Evolutionary conservation across 2,888 invertebrate genomes (phyloP), one percentile per base, ranked within the genome.

Genomic region (Andrena chrysosceles): DNA sequence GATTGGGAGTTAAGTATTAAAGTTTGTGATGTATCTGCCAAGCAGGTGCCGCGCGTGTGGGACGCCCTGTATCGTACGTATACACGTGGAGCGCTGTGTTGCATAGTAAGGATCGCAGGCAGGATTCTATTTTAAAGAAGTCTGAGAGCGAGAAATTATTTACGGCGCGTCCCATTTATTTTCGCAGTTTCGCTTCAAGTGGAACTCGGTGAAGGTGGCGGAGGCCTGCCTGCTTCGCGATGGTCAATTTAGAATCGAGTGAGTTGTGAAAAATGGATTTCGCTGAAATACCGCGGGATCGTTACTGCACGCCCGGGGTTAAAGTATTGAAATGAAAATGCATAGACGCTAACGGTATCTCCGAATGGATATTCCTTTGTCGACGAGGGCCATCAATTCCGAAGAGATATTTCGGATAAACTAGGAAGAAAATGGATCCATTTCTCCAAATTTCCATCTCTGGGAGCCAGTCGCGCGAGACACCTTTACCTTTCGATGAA

Each of bases 81-180:
- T 4, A 23, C 13, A n/a, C 42, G 31, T 31, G 26, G 10, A 74
- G 68, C 31, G 26, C 10, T 13, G 20, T 0, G 20, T 16, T 56
- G 56, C 56, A 60, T 23, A n/a, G 63, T 16, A 74, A 74, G 74
- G 20, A 49, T 29, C 54, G 31, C 29, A 23, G 26, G 63, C 26
- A 76, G 77, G 31, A 23, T 63, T 79, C 69, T 77, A 77, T 79
- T 79, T 77, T 68, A 56, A 69, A 78, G 49, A 23, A 64, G 56
- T 52, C 66, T 35, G 66, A 16, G 35, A 33, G 35, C 48, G 78
- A 26, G 68, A 33, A 75, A 78, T 78, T 78, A 78, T 78, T 78
- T 76, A 78, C 68, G 75, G 77, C 67, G 20, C 74, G 60, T 20
- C 26, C 59, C 49, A 77, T 80, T 80, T 80, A 80, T 77, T 77